These are phyloP conservation scores for Amazonetta brasiliensis DNA, from an alignment of 2,797 vertebrate species.

Conservation along the genomic window DNA sequence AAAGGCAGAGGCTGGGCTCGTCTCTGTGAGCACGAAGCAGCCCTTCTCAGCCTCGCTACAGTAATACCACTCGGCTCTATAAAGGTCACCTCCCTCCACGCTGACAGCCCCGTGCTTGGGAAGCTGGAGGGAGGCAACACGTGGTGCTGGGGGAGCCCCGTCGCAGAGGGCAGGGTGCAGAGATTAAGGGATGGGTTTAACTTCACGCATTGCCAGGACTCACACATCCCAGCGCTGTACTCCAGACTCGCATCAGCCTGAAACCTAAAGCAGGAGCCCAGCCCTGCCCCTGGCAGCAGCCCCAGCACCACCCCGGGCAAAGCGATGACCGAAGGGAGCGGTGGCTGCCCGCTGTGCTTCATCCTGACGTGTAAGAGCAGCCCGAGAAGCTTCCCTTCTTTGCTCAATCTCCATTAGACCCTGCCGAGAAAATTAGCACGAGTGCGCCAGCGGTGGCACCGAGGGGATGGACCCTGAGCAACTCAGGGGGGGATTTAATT, in stretches of 20 bases:
- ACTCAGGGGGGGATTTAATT: neutral
- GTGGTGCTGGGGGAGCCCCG: neutral
- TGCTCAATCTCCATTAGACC: neutral
- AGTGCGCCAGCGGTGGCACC: neutral
- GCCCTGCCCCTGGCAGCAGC: neutral
- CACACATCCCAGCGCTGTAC: rapidly evolving
- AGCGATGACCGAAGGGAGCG: neutral
- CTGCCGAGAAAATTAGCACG: slow-evolving; percentile 32
- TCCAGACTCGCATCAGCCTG: rapidly evolving
- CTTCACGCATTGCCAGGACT: neutral
- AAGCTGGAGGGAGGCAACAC: neutral
- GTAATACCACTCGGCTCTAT: neutral
- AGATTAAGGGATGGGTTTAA: neutral
- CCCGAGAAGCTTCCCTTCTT: neutral
- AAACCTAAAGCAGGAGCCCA: neutral
- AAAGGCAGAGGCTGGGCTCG: neutral
- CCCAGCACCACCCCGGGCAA: neutral
- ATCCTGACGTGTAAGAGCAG: neutral
- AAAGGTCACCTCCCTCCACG: neutral
- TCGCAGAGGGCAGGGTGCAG: neutral
- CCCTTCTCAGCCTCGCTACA: neutral
- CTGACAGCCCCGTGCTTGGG: neutral
- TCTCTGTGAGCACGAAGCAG: neutral
- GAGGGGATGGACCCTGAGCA: neutral
- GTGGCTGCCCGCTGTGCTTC: neutral